A percentile compares a stretch with the other conserved stretches of the same genome.
Evolutionary conservation across 2,888 invertebrate genomes (phyloP).

Genomic region (Mesoligia furuncula): DNA sequence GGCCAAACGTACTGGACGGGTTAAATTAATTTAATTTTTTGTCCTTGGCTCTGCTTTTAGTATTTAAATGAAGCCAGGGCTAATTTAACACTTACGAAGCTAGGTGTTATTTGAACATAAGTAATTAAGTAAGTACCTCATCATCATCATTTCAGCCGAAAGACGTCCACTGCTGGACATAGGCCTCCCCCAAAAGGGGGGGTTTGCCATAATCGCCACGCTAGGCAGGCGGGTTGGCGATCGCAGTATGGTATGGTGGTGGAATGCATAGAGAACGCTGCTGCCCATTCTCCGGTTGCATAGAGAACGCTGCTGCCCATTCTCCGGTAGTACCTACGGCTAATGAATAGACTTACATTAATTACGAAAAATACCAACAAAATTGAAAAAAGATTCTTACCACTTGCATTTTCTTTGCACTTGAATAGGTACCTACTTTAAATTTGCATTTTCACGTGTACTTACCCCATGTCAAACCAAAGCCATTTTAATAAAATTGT

Average conservation of each 20-base stretch:
- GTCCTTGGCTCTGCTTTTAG: slow-evolving; percentile 1
- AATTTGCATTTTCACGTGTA: neutral
- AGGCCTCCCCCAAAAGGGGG: no score
- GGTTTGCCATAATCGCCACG: no score
- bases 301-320: no score
- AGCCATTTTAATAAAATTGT: slow-evolving; percentile 13
- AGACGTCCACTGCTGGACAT: no score
- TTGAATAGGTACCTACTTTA: neutral
- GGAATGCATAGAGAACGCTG: no score
- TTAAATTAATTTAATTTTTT: slow-evolving; percentile 10
- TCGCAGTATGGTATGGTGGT: no score
- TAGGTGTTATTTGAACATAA: neutral
- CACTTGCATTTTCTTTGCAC: neutral
- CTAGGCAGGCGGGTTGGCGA: no score
- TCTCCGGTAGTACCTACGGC: no score
- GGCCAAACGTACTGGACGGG: slow-evolving; percentile 10
- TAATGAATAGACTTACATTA: neutral
- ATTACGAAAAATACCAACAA: neutral
- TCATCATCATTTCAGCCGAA: no score
- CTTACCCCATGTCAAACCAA: neutral
- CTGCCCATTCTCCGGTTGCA: no score
- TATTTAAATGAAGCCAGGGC: slow-evolving; percentile 10
- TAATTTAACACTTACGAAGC: neutral
- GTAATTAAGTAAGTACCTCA: neutral
- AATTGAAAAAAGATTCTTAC: neutral